Evolutionary conservation across 2,888 invertebrate species (phyloP).

Genomic region (Napeogenes sylphis): DNA sequence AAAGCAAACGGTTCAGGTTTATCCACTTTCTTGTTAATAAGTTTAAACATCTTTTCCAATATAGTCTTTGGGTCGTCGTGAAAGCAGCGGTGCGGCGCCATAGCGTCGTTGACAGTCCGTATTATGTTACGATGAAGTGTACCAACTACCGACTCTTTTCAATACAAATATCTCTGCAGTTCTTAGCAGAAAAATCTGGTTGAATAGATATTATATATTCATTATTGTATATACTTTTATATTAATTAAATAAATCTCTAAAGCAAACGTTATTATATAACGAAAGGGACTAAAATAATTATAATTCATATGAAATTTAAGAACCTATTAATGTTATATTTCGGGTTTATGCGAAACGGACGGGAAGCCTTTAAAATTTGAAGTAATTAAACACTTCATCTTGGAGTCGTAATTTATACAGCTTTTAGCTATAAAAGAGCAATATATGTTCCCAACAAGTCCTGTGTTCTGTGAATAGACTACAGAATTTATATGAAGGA

Average conservation of each 20-base stretch:
- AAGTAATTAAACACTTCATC: slow-evolving; percentile 9
- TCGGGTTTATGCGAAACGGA: slow-evolving; percentile 7
- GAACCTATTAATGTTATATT: slow-evolving; percentile 4
- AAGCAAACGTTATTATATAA: neutral
- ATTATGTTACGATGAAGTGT: slow-evolving; percentile 28
- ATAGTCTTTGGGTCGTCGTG: slow-evolving; percentile 32
- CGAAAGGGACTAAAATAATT: neutral
- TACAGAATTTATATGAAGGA: neutral
- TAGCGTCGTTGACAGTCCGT: slow-evolving; percentile 35
- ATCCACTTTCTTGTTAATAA: slow-evolving; percentile 1
- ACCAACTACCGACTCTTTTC: slow-evolving; percentile 10
- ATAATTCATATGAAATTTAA: slow-evolving; percentile 2
- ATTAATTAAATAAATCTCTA: neutral
- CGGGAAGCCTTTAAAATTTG: slow-evolving; percentile 11
- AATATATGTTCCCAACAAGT: neutral
- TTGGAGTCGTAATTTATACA: slow-evolving; percentile 8
- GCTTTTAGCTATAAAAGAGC: neutral
- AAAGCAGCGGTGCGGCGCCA: slow-evolving; percentile 43
- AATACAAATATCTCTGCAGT: slow-evolving; percentile 28
- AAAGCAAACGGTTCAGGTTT: neutral
- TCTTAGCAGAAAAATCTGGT: neutral
- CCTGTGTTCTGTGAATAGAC: slow-evolving; percentile 3
- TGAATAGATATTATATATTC: too few species aligned
- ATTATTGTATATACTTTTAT: too few species aligned
- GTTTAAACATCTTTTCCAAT: slow-evolving; percentile 8